Conservation (phyloP, 2,888 invertebrate species). For the Epinotia ramella region DNA sequence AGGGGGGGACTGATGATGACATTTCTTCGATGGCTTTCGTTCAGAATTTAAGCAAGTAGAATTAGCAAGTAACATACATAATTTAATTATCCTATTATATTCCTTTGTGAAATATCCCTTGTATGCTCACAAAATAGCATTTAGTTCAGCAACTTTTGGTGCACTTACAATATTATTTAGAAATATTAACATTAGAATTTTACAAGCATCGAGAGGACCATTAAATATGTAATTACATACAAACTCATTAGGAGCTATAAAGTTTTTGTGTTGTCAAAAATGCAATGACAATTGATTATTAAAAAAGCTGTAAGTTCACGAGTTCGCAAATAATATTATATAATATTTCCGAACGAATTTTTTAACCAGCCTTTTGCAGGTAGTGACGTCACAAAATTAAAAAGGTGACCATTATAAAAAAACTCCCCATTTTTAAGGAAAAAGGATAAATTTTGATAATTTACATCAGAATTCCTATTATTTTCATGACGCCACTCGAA, state of each 20-base stretch:
- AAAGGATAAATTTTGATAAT: background rate
- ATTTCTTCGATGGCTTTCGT: constrained; percentile 45
- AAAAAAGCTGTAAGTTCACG: background rate
- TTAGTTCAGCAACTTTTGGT: background rate
- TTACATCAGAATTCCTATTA: no score
- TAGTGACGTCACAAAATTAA: constrained; percentile 21
- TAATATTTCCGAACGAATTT: constrained; percentile 19
- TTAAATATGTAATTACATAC: background rate
- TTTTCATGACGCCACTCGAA: no score
- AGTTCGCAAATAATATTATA: background rate
- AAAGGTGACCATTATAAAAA: constrained; percentile 1
- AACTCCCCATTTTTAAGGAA: background rate
- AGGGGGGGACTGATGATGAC: constrained; percentile 50
- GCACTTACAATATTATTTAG: background rate
- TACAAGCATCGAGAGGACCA: background rate
- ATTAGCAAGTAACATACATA: background rate
- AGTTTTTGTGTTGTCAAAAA: background rate
- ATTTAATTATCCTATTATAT: background rate
- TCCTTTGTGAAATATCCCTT: background rate
- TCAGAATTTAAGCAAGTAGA: background rate
- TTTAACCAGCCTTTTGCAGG: constrained; percentile 19
- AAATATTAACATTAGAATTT: background rate
- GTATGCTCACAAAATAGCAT: background rate
- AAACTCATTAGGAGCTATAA: background rate
- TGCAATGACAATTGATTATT: background rate